Evolutionary conservation across 2,888 invertebrate genomes (phyloP), one percentile per base, ranked within the genome.

Genomic region (Agriotes lineatus): DNA sequence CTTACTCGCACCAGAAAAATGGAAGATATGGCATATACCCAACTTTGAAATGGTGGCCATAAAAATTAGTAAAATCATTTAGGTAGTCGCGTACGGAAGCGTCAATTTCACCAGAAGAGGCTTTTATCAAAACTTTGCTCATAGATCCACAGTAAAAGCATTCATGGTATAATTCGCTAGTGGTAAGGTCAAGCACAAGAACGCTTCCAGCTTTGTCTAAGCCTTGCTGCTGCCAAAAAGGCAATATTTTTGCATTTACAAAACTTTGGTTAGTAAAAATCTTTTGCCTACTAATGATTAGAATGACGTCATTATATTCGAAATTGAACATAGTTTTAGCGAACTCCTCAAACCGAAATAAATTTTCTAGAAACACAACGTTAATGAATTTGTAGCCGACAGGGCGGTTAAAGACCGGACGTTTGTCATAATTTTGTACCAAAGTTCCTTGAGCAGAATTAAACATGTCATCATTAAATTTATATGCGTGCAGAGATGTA

Each of bases 141-240:
- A 14, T 39, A 22, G 30, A 5, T n/a, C 67, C 67, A 22, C 67
- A 67, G 19, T 61, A 67, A 56, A 44, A 67, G 14, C 61, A 67
- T 22, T 35, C 45, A 19, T 44, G 14, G 22, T 67, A 54, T 12
- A 67, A 20, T n/a, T 18, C 30, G n/a, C 39, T 35, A 2, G 22
- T 52, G 10, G 14, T 5, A n/a, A 52, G 4, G 20, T 66, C 22
- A 9, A 59, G 19, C 6, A 66, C 45, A 30, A 66, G 50, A 16
- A 45, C 20, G 10, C 58, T 48, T 18, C 16, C 25, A 1, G 64
- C 44, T 22, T 22, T 6, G 10, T 65, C 45, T 12, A 65, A 44
- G 20, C 57, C 57, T n/a, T 16, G 4, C 35, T 45, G 35, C 37
- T 58, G 19, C 58, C 57, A 65, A 16, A 54, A 42, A 14, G 20